These are phyloP conservation scores for Arctopsyche grandis DNA, from an alignment of 1,140 invertebrate species.

Conservation along the genomic window DNA sequence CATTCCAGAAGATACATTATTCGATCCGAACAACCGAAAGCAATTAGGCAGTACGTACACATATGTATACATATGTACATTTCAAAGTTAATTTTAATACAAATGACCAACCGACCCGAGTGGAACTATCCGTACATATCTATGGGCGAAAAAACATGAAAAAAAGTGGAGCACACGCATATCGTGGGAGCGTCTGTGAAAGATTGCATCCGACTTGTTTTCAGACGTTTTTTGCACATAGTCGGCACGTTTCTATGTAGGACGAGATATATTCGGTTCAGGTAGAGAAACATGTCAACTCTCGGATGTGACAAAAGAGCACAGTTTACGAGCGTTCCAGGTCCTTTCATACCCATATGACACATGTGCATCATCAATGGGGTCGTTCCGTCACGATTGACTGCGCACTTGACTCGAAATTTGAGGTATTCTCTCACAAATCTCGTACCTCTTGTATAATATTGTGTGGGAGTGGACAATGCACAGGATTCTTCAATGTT, in stretches of 20 bases:
- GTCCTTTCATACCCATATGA: background rate
- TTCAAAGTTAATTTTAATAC: no score
- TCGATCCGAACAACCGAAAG: slow-evolving; percentile 9
- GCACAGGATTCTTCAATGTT: no score
- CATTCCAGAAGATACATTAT: background rate
- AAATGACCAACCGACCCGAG: no score
- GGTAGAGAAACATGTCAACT: slow-evolving; percentile 25
- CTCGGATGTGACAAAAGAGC: background rate
- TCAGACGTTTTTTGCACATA: background rate
- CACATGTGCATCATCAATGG: background rate
- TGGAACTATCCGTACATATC: no score
- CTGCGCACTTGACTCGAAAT: background rate
- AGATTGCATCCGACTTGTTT: background rate
- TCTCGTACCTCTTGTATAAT: no score
- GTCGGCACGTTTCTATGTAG: background rate
- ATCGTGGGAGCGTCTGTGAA: no score
- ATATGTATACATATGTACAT: background rate
- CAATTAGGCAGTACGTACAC: background rate
- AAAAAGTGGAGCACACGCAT: no score
- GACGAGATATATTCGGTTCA: slow-evolving; percentile 10
- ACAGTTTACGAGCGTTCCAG: background rate
- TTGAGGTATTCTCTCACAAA: no score
- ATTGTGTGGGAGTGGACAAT: no score
- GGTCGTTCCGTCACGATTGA: background rate
- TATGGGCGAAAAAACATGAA: no score